Base-by-base conservation (phyloP, 1,140 invertebrate genomes). In the Drosophila malerkotliana region DNA sequence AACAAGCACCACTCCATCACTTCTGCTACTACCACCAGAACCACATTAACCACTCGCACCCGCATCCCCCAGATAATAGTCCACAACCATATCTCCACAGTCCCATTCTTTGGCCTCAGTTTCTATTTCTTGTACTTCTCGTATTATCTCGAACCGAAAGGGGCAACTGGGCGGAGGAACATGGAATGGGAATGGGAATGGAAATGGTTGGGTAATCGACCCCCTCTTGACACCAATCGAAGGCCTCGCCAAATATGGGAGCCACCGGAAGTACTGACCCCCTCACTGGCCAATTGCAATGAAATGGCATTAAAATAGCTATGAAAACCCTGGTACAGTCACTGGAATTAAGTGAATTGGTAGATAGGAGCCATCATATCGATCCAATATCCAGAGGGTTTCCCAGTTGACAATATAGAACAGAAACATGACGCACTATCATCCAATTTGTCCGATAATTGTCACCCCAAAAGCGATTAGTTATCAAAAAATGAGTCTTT, bases 191-290 rank as follows among this genome's bases (percentile, higher is more conserved):
- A 6, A 5, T 21, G 21, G 21, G 21, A 1, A 4, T 12, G n/a
- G 39, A 10, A n/a, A 3, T 10, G 34, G 6, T 1, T 21, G 7
- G 44, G 44, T 47, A 24, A 47, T 47, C 44, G 44, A 47, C 44
- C 44, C 44, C 24, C 44, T 21, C 18, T 24, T 47, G 44, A 47
- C 44, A 47, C 44, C 44, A 8, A 47, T 47, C 18, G 44, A 47
- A 44, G 15, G 41, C 41, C 41, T 1, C 1, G 14, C 41, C 41
- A 44, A 44, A 18, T 44, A 44, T 44, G 14, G 41, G 14, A 15
- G 44, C 44, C 44, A 21, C 44, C 44, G 44, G 44, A 47, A 47
- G 44, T 47, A 10, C 18, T 18, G 41, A 8, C 41, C 41, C 12
- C 12, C 34, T 0, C 14, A 26, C 12, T 37, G 9, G 34, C 30